A percentile compares a stretch with the other conserved stretches of the same genome.
Evolutionary conservation across 2,113 vertebrate species (phyloP).

Genomic region (Zosterops borbonicus): DNA sequence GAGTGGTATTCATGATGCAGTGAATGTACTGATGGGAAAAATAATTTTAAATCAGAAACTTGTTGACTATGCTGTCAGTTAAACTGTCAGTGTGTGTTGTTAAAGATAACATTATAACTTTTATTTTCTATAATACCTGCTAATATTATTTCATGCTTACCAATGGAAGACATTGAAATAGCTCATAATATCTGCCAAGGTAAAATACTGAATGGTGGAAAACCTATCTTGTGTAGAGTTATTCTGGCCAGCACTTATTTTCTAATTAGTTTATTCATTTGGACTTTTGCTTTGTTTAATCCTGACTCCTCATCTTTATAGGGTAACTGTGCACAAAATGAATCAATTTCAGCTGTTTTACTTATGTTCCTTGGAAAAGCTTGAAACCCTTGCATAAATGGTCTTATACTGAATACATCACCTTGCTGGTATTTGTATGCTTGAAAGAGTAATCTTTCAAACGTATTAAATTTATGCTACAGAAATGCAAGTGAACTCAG

Average conservation of each 20-base stretch:
- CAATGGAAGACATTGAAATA: background rate
- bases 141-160: background rate
- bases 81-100: background rate
- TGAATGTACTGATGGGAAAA: background rate
- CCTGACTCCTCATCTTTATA: background rate
- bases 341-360: background rate
- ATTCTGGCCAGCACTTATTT: background rate
- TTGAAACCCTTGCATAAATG: background rate
- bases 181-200: background rate
- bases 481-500: background rate
- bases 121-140: background rate
- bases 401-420: background rate
- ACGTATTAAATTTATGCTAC: background rate
- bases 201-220: background rate
- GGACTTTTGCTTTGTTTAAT: background rate
- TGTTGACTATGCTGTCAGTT: background rate
- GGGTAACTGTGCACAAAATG: background rate
- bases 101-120: background rate
- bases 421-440: background rate
- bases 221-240: background rate
- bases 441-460: background rate
- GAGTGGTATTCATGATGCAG: background rate
- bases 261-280: constrained; percentile 1
- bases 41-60: background rate
- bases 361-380: background rate